Evolutionary conservation across 2,888 invertebrate species (phyloP).

Genomic region (Eupithecia pulchellata): DNA sequence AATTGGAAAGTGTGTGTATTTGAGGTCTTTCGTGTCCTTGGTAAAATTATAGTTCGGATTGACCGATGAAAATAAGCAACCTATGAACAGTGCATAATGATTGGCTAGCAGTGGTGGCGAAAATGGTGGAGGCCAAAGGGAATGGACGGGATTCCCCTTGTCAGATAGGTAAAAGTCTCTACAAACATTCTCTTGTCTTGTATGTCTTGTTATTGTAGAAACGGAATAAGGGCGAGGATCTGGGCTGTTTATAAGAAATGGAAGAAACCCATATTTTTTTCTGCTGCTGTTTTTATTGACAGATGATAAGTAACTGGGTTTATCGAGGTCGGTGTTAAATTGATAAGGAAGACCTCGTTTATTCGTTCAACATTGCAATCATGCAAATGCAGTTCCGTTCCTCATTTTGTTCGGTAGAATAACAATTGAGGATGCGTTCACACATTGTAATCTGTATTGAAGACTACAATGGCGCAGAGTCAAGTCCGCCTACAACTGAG

Average conservation of each 20-base stretch:
- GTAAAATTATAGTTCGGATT: neutral
- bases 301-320: constrained; percentile 18
- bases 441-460: constrained; percentile 1
- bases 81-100: no score
- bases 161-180: no score
- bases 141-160: no score
- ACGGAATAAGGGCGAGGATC: neutral
- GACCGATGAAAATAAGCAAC: neutral
- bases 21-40: no score
- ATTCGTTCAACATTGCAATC: constrained; percentile 11
- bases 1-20: no score
- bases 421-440: constrained; percentile 6
- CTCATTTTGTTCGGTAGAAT: neutral
- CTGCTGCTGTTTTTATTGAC: constrained; percentile 6
- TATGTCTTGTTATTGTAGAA: neutral
- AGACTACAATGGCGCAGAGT: neutral
- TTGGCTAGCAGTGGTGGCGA: no score
- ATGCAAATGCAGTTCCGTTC: constrained; percentile 14
- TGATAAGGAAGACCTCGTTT: constrained; percentile 17
- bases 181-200: neutral
- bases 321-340: constrained; percentile 7
- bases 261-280: neutral
- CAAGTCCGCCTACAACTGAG: neutral
- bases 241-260: neutral
- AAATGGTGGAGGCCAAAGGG: no score